These are phyloP conservation scores for Coptodon bakossiorum DNA, from an alignment of 2,113 vertebrate species.

Conservation along the genomic window DNA sequence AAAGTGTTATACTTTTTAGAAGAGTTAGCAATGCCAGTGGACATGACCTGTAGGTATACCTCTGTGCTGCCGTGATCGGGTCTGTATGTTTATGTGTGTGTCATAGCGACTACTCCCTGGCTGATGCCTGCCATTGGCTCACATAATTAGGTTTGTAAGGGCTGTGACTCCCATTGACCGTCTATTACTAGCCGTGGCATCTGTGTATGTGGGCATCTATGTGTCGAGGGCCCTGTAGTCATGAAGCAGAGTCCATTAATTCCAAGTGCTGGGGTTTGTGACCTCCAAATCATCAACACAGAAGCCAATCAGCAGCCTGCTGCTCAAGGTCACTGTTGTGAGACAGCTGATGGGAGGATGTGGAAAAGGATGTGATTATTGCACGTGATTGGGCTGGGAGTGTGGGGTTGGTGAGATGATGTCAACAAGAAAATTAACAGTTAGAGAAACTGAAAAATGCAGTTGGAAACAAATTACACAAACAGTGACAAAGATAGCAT, in stretches of 20 bases:
- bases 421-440: not conserved
- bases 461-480: not conserved
- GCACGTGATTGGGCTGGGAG: not conserved
- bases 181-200: constrained; percentile 35
- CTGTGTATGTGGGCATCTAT: not conserved
- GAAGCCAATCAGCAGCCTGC: constrained; percentile 50
- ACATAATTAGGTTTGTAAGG: constrained; percentile 59
- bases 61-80: not conserved
- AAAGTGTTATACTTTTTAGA: not conserved
- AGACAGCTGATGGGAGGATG: constrained; percentile 22
- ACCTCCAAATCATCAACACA: constrained; percentile 47
- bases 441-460: not conserved
- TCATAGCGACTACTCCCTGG: constrained; percentile 1
- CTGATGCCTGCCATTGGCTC: constrained; percentile 36
- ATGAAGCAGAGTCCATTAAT: constrained; percentile 52
- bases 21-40: not conserved
- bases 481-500: not conserved
- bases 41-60: not conserved
- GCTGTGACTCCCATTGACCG: constrained; percentile 48
- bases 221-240: constrained; percentile 5
- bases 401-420: not conserved
- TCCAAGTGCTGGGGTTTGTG: constrained; percentile 23
- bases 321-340: constrained; percentile 25
- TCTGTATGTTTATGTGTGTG: not conserved
- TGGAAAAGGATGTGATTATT: constrained; percentile 21